Evolutionary conservation across 2,113 vertebrate genomes (phyloP).

Genomic region (Nicator chloris): DNA sequence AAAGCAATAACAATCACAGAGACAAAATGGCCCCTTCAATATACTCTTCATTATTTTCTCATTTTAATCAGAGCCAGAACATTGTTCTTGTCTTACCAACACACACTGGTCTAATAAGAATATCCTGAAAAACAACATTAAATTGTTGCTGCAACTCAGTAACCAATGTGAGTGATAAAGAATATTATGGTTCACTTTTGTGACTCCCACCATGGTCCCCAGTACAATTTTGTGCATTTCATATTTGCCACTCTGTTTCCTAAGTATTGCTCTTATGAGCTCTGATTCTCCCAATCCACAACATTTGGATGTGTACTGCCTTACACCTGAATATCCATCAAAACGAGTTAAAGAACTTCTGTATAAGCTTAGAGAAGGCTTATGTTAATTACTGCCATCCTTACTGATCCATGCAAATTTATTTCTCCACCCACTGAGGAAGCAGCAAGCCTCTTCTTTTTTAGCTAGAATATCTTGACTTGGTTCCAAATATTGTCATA

Average conservation of each 20-base stretch:
- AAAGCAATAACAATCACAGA: background rate
- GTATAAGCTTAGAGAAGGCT: background rate
- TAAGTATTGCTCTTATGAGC: background rate
- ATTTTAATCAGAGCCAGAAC: background rate
- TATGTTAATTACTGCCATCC: background rate
- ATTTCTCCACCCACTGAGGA: background rate
- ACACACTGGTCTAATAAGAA: background rate
- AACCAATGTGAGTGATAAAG: background rate
- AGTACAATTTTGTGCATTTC: background rate
- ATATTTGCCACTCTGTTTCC: background rate
- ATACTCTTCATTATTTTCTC: background rate
- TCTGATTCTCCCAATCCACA: background rate
- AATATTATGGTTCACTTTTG: background rate
- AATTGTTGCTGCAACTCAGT: background rate
- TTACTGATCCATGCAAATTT: background rate
- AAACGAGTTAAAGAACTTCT: background rate
- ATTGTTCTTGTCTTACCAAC: background rate
- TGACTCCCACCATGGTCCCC: background rate
- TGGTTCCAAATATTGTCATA: background rate
- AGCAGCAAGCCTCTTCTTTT: background rate
- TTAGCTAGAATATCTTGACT: background rate
- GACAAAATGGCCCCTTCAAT: background rate
- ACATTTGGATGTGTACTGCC: background rate
- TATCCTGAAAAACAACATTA: background rate
- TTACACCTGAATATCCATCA: background rate